Evolutionary conservation across 2,113 vertebrate species (phyloP).

Genomic region (Onychostruthus taczanowskii): DNA sequence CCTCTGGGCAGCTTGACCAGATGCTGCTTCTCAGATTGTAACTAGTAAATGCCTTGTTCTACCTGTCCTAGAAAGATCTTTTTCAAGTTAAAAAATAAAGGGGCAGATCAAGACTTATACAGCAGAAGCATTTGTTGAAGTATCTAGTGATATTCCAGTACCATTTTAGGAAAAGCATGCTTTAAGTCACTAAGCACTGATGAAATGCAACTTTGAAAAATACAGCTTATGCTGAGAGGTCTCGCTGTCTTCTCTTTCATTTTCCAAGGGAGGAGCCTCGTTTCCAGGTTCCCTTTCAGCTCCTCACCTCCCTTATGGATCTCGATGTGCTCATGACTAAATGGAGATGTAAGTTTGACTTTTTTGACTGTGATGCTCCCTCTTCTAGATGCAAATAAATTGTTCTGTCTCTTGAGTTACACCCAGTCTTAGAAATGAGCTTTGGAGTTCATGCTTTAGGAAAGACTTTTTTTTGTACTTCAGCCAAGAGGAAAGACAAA

Average conservation of each 20-base stretch:
- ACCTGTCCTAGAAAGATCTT: neutral
- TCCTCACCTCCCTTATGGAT: conserved; percentile 93
- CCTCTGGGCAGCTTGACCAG: neutral
- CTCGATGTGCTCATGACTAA: conserved; percentile 93
- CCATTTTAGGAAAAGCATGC: neutral
- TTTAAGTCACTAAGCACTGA: neutral
- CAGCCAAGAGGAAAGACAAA: neutral
- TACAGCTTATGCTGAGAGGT: neutral
- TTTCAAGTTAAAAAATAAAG: neutral
- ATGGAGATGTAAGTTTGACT: conserved; percentile 90
- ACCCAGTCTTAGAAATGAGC: neutral
- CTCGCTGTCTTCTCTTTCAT: neutral
- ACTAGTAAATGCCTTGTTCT: neutral
- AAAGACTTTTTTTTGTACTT: neutral
- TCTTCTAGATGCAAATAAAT: neutral
- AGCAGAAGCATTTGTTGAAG: neutral
- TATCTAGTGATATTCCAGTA: neutral
- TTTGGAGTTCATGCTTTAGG: neutral
- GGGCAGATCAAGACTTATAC: neutral
- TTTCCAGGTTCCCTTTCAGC: conserved; percentile 96
- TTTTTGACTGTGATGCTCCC: neutral
- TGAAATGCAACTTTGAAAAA: neutral
- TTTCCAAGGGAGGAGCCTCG: conserved; percentile 88
- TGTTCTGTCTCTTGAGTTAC: neutral
- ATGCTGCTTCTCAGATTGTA: neutral